Evolutionary conservation across 2,888 invertebrate species (phyloP).

Genomic region (Drosophila picticornis): DNA sequence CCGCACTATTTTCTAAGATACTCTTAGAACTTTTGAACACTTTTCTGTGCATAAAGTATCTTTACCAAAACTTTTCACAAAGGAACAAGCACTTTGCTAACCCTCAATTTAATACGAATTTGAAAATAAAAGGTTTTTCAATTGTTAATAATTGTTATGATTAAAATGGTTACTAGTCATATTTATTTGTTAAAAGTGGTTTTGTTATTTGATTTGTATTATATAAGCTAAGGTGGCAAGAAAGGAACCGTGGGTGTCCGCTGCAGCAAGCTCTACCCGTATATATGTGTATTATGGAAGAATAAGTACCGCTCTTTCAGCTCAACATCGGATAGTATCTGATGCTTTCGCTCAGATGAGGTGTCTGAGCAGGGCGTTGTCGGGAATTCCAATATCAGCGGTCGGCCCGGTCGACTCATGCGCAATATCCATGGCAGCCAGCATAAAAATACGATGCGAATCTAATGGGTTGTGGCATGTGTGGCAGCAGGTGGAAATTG

Average conservation of each 20-base stretch:
- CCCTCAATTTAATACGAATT: not conserved
- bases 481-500: conserved; percentile 68
- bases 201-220: not conserved
- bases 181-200: not conserved
- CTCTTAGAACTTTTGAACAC: not conserved
- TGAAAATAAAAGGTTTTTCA: not conserved
- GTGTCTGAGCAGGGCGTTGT: conserved; percentile 87
- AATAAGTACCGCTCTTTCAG: conserved; percentile 89
- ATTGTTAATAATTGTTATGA: not conserved
- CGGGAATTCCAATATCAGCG: conserved; percentile 85
- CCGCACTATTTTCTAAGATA: not conserved
- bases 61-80: not conserved
- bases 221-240: not conserved
- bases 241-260: not conserved
- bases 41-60: not conserved
- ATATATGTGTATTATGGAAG: conserved; percentile 3
- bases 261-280: not conserved
- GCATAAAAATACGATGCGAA: conserved; percentile 96
- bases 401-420: conserved; percentile 92
- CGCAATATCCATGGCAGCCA: conserved; percentile 99
- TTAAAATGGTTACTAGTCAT: not conserved
- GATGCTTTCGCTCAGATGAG: conserved; percentile 89
- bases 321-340: conserved; percentile 93
- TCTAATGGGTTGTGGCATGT: conserved; percentile 86
- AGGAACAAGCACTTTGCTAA: not conserved